Percentiles rank a stretch among this genome's conserved stretches.
These are phyloP conservation scores for Oasisia sp. DNA, from an alignment of 2,888 invertebrate genomes.

Conservation along the genomic window DNA sequence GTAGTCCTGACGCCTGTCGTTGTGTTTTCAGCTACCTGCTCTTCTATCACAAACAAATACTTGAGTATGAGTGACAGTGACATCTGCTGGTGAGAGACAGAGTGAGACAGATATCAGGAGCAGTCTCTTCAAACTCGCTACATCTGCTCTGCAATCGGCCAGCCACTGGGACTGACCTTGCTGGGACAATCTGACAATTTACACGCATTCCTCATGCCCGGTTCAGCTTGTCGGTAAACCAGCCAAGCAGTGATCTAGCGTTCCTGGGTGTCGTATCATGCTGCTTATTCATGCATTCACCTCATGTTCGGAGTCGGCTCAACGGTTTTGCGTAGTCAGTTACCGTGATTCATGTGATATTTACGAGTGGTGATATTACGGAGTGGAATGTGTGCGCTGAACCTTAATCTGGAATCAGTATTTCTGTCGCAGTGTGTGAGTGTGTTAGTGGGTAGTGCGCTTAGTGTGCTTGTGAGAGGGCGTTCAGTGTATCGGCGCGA, in stretches of 20 bases:
- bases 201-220: not conserved
- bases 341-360: not conserved
- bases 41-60: slow-evolving; percentile 95
- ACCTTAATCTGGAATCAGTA: slow-evolving; percentile 4
- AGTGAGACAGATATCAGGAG: not conserved
- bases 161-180: not conserved
- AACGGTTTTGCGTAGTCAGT: not conserved
- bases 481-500: not conserved
- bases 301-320: not conserved
- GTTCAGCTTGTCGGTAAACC: not conserved
- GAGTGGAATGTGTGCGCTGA: not conserved
- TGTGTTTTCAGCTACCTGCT: slow-evolving; percentile 82
- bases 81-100: not conserved
- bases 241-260: not conserved
- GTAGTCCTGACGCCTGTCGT: slow-evolving; percentile 13
- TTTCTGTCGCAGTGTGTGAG: not conserved
- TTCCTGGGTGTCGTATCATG: not conserved
- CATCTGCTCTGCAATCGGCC: not conserved
- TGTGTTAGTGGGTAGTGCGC: not conserved
- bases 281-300: not conserved
- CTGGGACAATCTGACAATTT: not conserved
- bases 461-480: not conserved
- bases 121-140: not conserved
- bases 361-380: not conserved
- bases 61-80: slow-evolving; percentile 76